Evolutionary conservation across 2,797 vertebrate genomes (phyloP).

Genomic region (Thamnophis elegans): DNA sequence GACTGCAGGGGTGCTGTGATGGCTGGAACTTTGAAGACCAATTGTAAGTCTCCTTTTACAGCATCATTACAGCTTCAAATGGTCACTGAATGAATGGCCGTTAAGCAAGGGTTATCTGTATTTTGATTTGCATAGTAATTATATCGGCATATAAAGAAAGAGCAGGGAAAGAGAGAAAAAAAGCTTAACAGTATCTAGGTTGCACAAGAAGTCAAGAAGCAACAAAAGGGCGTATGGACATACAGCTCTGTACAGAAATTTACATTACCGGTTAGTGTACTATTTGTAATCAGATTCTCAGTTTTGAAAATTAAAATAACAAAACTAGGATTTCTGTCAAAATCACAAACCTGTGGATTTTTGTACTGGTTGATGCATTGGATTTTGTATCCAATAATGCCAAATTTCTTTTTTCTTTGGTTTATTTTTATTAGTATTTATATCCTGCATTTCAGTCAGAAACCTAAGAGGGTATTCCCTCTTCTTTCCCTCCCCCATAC

Average conservation of each 20-base stretch:
- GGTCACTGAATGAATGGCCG: background rate
- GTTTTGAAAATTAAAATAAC: background rate
- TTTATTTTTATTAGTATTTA: background rate
- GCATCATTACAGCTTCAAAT: background rate
- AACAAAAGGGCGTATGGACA: no score
- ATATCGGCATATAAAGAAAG: background rate
- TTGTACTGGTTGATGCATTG: background rate
- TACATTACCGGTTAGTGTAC: no score
- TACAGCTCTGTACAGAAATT: background rate
- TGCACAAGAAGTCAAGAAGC: background rate
- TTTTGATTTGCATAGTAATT: background rate
- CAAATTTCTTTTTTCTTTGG: constrained; percentile 8
- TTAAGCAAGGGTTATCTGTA: background rate
- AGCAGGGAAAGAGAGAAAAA: background rate
- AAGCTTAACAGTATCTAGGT: background rate
- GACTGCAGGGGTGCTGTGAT: background rate
- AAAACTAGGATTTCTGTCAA: background rate
- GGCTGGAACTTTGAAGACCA: background rate
- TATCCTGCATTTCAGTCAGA: background rate
- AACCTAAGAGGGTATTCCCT: background rate
- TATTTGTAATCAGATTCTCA: background rate
- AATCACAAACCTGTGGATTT: background rate
- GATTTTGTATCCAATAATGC: background rate
- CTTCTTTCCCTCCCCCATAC: background rate
- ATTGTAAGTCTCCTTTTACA: background rate